Conservation (phyloP, 2,888 invertebrate species). For the Rutpela maculata region DNA sequence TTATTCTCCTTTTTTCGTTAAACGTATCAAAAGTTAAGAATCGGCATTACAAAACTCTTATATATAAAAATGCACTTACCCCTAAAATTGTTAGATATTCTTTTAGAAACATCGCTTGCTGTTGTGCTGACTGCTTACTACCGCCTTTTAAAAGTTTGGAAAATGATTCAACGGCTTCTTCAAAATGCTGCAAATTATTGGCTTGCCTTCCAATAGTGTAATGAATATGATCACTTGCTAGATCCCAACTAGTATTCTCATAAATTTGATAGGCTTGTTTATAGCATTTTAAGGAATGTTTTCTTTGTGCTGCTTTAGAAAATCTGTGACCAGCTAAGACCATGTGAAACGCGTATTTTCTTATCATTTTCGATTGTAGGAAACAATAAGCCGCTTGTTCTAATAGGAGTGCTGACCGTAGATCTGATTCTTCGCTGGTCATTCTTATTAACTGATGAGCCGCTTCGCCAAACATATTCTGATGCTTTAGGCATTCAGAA, state of each 20-base stretch:
- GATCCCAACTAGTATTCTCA: conserved; percentile 87
- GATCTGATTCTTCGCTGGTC: conserved; percentile 98
- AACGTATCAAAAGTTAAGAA: conserved; percentile 18
- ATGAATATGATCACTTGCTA: conserved; percentile 96
- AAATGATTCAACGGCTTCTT: conserved; percentile 85
- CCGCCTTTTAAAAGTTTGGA: conserved; percentile 84
- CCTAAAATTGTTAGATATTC: conserved; percentile 92
- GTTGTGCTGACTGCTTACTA: conserved; percentile 82
- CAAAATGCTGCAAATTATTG: conserved; percentile 84
- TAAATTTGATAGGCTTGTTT: conserved; percentile 90
- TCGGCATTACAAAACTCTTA: too few species aligned
- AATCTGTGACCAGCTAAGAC: conserved; percentile 97
- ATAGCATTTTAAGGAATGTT: conserved; percentile 94
- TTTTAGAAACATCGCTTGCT: conserved; percentile 88
- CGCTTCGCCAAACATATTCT: conserved; percentile 91
- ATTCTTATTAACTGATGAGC: conserved; percentile 95
- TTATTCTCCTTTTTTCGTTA: too few species aligned
- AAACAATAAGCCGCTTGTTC: conserved; percentile 98
- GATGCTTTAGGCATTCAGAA: conserved; percentile 88
- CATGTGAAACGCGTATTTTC: conserved; percentile 97
- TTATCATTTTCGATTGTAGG: conserved; percentile 83
- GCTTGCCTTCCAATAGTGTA: conserved; percentile 95
- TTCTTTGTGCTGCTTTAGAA: conserved; percentile 93
- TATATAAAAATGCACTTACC: conserved; percentile 74
- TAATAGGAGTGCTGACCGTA: conserved; percentile 93